These are phyloP conservation scores for Hepsetus odoe DNA, from an alignment of 2,113 vertebrate species.

Conservation along the genomic window DNA sequence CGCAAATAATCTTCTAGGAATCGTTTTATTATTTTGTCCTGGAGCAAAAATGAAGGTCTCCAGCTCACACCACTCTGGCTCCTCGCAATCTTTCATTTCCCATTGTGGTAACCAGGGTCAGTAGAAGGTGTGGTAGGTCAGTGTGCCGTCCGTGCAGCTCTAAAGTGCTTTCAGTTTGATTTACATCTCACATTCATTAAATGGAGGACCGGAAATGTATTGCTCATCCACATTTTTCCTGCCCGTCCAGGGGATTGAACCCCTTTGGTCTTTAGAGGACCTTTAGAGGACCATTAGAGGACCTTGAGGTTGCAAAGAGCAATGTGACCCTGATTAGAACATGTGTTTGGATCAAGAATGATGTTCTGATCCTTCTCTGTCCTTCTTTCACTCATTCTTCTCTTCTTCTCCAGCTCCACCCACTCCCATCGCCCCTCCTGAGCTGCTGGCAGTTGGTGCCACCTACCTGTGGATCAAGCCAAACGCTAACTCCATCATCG, in stretches of 20 bases:
- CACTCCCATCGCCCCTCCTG: conserved; percentile 92
- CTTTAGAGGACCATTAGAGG: too few species aligned
- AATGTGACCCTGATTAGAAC: too few species aligned
- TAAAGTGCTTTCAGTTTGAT: neutral
- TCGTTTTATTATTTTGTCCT: conserved; percentile 34
- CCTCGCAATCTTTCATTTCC: conserved; percentile 9
- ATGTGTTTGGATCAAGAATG: too few species aligned
- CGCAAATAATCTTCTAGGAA: conserved; percentile 33
- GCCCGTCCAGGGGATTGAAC: too few species aligned
- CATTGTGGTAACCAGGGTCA: conserved; percentile 2
- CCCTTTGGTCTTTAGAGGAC: too few species aligned
- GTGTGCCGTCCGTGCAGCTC: neutral
- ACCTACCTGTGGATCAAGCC: conserved; percentile 98
- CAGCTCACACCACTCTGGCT: conserved; percentile 29
- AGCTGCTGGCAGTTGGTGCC: conserved; percentile 91
- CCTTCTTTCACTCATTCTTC: neutral
- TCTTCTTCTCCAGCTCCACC: conserved; percentile 82
- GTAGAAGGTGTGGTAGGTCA: conserved; percentile 23
- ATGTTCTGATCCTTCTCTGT: too few species aligned
- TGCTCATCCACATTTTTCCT: too few species aligned
- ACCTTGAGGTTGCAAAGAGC: too few species aligned
- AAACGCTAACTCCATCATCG: conserved; percentile 97
- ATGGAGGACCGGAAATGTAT: too few species aligned
- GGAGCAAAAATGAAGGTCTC: too few species aligned
- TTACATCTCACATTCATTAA: too few species aligned